Base-by-base conservation (phyloP, 2,888 invertebrate genomes). In the Ptilodon capucinus region DNA sequence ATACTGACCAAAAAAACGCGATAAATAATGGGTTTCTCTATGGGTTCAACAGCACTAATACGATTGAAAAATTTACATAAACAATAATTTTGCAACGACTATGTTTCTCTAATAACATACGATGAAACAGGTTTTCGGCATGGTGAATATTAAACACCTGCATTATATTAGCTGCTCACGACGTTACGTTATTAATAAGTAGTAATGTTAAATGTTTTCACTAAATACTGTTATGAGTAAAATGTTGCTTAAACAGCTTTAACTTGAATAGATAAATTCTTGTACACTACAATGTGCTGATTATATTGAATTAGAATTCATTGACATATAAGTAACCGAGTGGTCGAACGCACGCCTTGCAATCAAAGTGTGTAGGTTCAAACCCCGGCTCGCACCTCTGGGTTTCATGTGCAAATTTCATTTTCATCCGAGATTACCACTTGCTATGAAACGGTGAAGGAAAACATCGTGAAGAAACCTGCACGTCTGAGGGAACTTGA, bases 31-130 rank as follows among this genome's bases (percentile, higher is more conserved):
- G 72, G 64, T 75, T 76, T 76, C 69, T 74, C 71, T 61, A 60
- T 50, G 53, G 59, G 69, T 66, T 76, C 65, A 68, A 67, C 57
- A 67, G 61, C 70, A 68, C 61, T 47, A 42, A 48, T 42, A 53
- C 57, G 44, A 68, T 69, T 65, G 58, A 64, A 50, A 68, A 71
- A 80, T 80, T 77, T 68, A 66, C 71, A 78, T 79, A 68, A 59
- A 46, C 48, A 51, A 56, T 54, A 56, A 74, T 74, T 72, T 73
- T 62, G 68, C 68, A 63, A 70, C 56, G 48, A 69, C 75, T 72
- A 71, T 67, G 60, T 75, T 68, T 70, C 48, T 53, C 48, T 56
- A 62, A 60, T 54, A 41, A 44, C 42, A 52, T 48, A 44, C 52
- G 46, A 50, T 55, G 48, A 51, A 68, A 74, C 66, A 39, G 55